Base-by-base conservation (phyloP, 2,888 invertebrate species). In the Lasioglossum morio region DNA sequence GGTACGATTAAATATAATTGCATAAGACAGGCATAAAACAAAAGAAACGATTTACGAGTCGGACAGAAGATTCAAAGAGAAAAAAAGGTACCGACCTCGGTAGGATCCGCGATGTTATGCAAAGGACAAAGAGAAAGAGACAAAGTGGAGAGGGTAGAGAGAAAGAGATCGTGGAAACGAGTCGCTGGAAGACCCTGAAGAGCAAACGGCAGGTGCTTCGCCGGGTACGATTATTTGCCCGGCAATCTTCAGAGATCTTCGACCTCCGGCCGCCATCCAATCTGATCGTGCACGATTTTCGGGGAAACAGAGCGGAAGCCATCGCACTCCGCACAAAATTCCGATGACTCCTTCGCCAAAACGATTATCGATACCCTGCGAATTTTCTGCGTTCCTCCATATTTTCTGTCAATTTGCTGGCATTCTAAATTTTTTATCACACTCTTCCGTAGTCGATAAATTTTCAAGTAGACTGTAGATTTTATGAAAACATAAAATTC, bases 131-230 rank as follows among this genome's bases (percentile, higher is more conserved):
- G 46, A 46, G 27, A 46, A 46, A 77, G 46, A 77, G 30, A 23
- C 8, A 19, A 8, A 19, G 23, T 23, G 19, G 8, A 2, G 16
- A 7, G 4, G 66, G 7, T 19, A 0, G 30, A 12, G 63, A 43
- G 46, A 46, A 27, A 46, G 60, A 66, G 66, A 77, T 46, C 19
- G 46, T 34, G 23, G 66, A 66, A 77, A 77, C 66, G 63, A 66
- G 66, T 46, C 63, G 48, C 23, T 43, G 66, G 75, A 77, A 77
- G 77, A 77, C 66, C 66, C 77, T 66, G 77, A 77, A 77, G 77
- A 77, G 66, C 77, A 46, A 77, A 77, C 66, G 63, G 43, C 66
- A 43, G 43, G 77, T 46, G 43, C 66, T 63, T 77, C 66, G 23
- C 27, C 30, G 10, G 43, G 46, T 5, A 43, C 63, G 63, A 77